Conservation (phyloP, 2,797 vertebrate species). For the Agapornis canus region DNA sequence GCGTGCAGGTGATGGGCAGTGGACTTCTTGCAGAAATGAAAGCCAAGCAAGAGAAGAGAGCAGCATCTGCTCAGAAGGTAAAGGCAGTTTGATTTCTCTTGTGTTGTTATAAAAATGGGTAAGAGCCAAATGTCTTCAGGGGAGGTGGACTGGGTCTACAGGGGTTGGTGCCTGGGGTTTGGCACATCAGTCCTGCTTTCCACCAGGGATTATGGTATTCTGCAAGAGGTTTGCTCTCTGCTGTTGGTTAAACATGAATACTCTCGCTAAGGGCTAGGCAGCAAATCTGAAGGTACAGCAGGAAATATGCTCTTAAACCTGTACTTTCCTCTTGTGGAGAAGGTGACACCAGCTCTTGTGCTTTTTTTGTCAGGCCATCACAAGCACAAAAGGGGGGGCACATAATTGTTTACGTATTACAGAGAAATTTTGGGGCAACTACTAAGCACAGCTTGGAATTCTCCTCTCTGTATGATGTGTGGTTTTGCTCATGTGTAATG, state of each 20-base stretch:
- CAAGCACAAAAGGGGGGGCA: not conserved
- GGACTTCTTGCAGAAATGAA: constrained; percentile 96
- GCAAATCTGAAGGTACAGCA: not conserved
- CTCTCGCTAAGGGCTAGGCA: not conserved
- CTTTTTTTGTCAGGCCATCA: not conserved
- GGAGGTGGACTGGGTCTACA: not conserved
- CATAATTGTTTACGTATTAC: not conserved
- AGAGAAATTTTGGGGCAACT: not conserved
- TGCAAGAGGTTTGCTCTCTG: not conserved
- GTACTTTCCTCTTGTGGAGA: not conserved
- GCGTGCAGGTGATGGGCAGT: constrained; percentile 92
- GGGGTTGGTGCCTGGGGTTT: not conserved
- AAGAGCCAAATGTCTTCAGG: not conserved
- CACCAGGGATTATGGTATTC: not conserved
- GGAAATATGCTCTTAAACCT: not conserved
- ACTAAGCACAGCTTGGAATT: not conserved
- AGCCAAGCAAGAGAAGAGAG: constrained; percentile 94
- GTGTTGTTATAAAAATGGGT: not conserved
- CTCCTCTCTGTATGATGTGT: not conserved
- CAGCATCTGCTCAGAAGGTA: constrained; percentile 87
- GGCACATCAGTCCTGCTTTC: not conserved
- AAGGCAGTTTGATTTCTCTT: constrained; percentile 43
- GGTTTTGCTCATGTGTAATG: not conserved
- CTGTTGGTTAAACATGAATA: not conserved
- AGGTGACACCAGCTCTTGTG: not conserved